phyloP scores from a whole-genome alignment of 2,113 vertebrate genomes.

The Oncorhynchus kisutch region DNA sequence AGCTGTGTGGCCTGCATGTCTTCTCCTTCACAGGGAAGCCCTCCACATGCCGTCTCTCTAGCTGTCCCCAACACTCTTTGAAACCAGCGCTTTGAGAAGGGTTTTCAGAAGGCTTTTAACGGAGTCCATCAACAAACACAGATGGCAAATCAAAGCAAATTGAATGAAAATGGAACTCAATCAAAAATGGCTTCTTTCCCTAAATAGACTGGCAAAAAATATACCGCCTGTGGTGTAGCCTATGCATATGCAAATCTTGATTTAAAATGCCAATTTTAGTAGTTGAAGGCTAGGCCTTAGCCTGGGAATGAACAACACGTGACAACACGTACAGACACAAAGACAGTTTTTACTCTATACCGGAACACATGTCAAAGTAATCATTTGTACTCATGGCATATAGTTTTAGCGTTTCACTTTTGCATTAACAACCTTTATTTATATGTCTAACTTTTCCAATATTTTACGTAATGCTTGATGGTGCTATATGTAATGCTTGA shows the following conservation, averaged over 20 bases:
- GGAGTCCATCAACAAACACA: conserved; percentile 49
- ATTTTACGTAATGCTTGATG: no score
- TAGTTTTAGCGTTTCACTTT: neutral
- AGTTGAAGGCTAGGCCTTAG: no score
- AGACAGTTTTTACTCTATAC: neutral
- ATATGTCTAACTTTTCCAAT: neutral
- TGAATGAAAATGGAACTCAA: conserved; percentile 41
- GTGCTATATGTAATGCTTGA: no score
- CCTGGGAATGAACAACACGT: no score
- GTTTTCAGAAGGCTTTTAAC: conserved; percentile 58
- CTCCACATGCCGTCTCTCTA: conserved; percentile 17
- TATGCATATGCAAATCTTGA: no score
- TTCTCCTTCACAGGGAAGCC: conserved; percentile 21
- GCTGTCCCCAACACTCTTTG: conserved; percentile 32
- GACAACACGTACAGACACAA: no score
- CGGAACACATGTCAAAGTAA: neutral
- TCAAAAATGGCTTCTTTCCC: conserved; percentile 29
- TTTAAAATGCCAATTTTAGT: no score
- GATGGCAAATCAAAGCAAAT: conserved; percentile 60
- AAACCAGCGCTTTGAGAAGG: conserved; percentile 58
- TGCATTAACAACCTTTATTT: neutral
- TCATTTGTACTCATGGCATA: neutral
- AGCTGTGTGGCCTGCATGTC: conserved; percentile 20
- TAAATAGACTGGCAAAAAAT: conserved; percentile 24
- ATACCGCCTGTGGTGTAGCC: neutral